Conservation (phyloP, 2,797 vertebrate genomes). For the Rachycentron canadum region DNA sequence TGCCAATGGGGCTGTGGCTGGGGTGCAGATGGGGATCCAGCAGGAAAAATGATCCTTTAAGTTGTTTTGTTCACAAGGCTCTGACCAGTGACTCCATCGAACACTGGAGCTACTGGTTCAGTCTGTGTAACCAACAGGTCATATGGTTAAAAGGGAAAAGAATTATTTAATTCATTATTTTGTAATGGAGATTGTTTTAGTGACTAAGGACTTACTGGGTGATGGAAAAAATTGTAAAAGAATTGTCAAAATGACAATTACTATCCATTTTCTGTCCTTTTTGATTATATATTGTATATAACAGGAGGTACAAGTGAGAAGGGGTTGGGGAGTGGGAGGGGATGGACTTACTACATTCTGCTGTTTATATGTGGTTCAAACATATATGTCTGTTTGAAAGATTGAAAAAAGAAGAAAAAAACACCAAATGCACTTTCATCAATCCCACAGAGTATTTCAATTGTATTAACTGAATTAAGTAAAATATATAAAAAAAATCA, state of each 20-base stretch:
- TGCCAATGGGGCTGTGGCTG: constrained; percentile 53
- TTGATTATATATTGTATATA: too few species aligned
- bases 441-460: not conserved
- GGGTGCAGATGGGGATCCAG: constrained; percentile 35
- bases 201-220: constrained; percentile 15
- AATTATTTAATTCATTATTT: constrained; percentile 7
- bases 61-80: constrained; percentile 26
- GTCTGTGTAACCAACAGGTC: constrained; percentile 1
- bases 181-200: not conserved
- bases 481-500: not conserved
- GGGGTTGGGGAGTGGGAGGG: not conserved
- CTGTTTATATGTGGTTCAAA: not conserved
- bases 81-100: too few species aligned
- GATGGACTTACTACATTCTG: too few species aligned
- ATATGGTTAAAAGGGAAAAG: not conserved
- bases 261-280: too few species aligned
- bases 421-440: not conserved
- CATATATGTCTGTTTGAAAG: not conserved
- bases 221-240: not conserved
- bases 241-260: not conserved
- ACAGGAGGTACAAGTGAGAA: not conserved
- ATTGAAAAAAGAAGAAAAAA: not conserved
- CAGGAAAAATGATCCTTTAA: constrained; percentile 51
- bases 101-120: not conserved
- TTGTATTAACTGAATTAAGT: not conserved